phyloP scores from a whole-genome alignment of 2,797 vertebrate genomes.

The Rhincodon typus region DNA sequence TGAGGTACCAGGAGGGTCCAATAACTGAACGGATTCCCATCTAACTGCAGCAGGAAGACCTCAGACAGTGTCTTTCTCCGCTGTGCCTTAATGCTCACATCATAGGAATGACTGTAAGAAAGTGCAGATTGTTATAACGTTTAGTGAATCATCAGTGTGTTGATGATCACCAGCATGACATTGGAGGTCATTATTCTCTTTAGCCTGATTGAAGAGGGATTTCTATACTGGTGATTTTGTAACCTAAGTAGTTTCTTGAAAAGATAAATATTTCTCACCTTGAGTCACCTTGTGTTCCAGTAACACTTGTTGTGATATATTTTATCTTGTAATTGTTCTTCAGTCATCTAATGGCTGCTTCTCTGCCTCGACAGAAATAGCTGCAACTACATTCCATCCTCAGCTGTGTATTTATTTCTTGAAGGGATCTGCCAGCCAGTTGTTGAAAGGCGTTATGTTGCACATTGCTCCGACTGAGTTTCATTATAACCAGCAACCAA shows the following conservation, averaged over 20 bases:
- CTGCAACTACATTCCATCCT: slow-evolving; percentile 39
- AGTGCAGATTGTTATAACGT: background rate
- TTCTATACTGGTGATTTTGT: background rate
- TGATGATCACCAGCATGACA: background rate
- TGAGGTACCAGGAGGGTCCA: no score
- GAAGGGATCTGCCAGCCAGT: slow-evolving; percentile 28
- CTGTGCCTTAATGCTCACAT: no score
- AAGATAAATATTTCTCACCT: background rate
- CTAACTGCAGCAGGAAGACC: no score
- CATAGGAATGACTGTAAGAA: no score
- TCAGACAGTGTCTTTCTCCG: no score
- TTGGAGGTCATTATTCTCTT: background rate
- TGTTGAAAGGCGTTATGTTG: slow-evolving; percentile 25
- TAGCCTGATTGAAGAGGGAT: background rate
- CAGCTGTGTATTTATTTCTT: slow-evolving; percentile 39
- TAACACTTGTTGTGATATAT: background rate
- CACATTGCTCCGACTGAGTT: background rate
- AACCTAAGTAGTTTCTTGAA: background rate
- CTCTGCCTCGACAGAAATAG: slow-evolving; percentile 48
- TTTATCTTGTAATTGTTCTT: slow-evolving; percentile 33
- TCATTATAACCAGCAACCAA: background rate
- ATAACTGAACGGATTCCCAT: no score
- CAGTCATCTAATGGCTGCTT: background rate
- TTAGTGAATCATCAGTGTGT: background rate
- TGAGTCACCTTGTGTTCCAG: slow-evolving; percentile 1